Evolutionary conservation across 37 sponge, comb jelly and placozoan species (phyloP).

Genomic region (Hexactinellida sp.): DNA sequence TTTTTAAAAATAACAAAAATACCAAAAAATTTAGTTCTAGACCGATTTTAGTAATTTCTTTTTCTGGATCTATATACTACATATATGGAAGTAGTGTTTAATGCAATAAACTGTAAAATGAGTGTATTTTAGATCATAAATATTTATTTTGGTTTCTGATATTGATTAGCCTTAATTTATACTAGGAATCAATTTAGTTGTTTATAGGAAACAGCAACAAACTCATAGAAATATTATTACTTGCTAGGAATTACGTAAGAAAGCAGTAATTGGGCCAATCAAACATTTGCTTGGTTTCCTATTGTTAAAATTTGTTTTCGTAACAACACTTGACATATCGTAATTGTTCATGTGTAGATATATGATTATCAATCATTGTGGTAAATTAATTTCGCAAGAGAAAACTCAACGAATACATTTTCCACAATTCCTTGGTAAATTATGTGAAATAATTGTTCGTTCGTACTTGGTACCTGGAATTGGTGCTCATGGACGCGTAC

Average conservation of each 20-base stretch:
- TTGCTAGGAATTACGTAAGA: background rate
- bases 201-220: background rate
- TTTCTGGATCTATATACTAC: no score
- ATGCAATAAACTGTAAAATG: no score
- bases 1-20: no score
- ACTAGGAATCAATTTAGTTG: background rate
- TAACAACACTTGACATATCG: background rate
- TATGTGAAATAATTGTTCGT: background rate
- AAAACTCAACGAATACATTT: constrained; percentile 11
- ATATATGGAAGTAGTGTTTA: no score
- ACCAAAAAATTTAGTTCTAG: no score
- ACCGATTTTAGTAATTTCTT: no score
- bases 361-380: constrained; percentile 7
- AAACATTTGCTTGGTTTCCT: background rate
- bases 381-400: background rate
- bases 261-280: background rate
- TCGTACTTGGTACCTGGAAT: background rate
- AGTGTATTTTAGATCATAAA: no score
- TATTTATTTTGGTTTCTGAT: no score
- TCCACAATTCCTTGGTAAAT: constrained; percentile 8
- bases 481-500: background rate
- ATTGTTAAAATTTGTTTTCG: background rate
- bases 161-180: no score
- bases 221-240: background rate
- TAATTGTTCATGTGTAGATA: background rate